Conservation (phyloP, 1,140 invertebrate species). For the Macrobrachium nipponense region DNA sequence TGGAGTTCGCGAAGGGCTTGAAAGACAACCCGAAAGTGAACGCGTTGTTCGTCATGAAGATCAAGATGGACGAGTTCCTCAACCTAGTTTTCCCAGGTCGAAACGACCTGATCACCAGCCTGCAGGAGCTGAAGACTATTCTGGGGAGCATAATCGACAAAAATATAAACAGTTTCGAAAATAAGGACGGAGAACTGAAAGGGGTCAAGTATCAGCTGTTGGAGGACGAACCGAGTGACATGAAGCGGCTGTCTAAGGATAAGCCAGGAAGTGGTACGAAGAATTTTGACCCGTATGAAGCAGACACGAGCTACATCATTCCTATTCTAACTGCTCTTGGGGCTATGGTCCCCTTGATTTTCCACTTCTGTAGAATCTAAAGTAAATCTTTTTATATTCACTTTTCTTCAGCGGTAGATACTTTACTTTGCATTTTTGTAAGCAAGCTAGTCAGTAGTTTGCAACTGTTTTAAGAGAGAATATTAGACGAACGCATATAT, state of each 20-base stretch:
- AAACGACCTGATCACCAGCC: constrained; percentile 68
- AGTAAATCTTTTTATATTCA: constrained; percentile 36
- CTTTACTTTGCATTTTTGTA: too few species aligned
- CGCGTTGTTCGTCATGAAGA: constrained; percentile 91
- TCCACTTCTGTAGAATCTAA: constrained; percentile 96
- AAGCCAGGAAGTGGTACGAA: constrained; percentile 82
- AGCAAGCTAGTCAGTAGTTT: too few species aligned
- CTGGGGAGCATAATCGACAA: background rate
- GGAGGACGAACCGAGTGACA: background rate
- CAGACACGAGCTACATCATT: constrained; percentile 89
- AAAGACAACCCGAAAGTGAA: constrained; percentile 98
- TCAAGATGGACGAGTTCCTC: constrained; percentile 76
- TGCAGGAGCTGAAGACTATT: constrained; percentile 16
- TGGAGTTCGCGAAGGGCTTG: constrained; percentile 94
- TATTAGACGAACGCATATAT: too few species aligned
- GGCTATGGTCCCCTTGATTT: constrained; percentile 91
- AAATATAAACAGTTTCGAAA: constrained; percentile 36
- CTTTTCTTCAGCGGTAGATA: too few species aligned
- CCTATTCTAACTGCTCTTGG: constrained; percentile 94
- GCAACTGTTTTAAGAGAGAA: too few species aligned
- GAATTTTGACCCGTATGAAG: constrained; percentile 90
- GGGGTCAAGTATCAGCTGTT: too few species aligned
- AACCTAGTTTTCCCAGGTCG: constrained; percentile 71
- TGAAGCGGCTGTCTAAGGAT: constrained; percentile 65
- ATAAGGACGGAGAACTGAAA: background rate